Evolutionary conservation across 2,888 invertebrate species (phyloP), one percentile per base, ranked within the genome.

Genomic region (Danaus chrysippus): DNA sequence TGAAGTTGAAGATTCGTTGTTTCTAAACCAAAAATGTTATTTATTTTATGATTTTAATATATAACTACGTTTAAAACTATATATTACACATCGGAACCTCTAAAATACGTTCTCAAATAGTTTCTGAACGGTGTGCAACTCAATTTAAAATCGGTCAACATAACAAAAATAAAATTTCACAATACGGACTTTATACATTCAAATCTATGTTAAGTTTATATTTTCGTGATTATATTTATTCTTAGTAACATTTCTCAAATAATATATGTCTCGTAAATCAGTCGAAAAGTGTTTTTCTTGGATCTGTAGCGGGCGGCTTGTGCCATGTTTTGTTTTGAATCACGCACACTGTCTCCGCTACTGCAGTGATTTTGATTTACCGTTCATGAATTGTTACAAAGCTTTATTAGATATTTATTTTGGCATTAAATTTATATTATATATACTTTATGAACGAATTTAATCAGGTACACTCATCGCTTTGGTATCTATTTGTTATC

Each of bases 201-300:
- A 78, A 82, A 84, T 81, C 77, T 81, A 79, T 82, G 81, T 83
- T 83, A 83, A 83, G 83, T 79, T 76, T 73, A 74, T 75, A 79
- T 82, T 84, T 84, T 82, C 80, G 77, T 75, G 78, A 86, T 83
- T 82, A 83, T 85, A 83, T 87, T 87, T 87, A 88, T 85, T 84
- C 83, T 78, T 79, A 81, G 83, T 84, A 79, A 82, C 84, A 86
- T 87, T 86, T 85, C 84, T 87, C 77, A 83, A 83, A 86, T 87
- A 82, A 86, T 87, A 84, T 86, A 34, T 83, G 86, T 86, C 82
- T 84, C 86, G 85, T 91, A 90, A 91, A 90, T 90, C 90, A 87
- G 88, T 83, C 86, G 80, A 76, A 73, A 78, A 71, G 79, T 91
- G 88, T 91, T 90, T 88, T 88, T 89, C 89, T 90, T 90, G 89